Conservation (phyloP, 2,888 invertebrate species). For the Cetonia aurata region DNA sequence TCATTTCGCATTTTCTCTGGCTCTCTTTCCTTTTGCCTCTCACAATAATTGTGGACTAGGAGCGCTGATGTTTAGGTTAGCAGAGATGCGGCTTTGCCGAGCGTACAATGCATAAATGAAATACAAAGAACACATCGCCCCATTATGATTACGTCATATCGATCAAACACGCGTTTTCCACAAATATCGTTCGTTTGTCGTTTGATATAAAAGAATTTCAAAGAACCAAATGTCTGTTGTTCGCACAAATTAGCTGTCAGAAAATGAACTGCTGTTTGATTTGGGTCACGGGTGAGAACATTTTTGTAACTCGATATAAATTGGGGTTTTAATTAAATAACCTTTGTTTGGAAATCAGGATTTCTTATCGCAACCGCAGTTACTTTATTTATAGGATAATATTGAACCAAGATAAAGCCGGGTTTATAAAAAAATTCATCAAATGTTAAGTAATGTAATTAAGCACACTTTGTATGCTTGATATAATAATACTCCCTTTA, state of each 20-base stretch:
- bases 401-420: no score
- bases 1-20: slow-evolving; percentile 38
- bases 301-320: background rate
- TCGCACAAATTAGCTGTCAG: slow-evolving; percentile 15
- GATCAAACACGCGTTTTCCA: background rate
- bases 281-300: background rate
- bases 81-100: background rate
- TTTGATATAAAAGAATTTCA: slow-evolving; percentile 7
- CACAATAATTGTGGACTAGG: background rate
- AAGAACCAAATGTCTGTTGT: slow-evolving; percentile 2
- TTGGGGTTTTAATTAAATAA: background rate
- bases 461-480: no score
- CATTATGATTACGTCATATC: slow-evolving; percentile 16
- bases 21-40: background rate
- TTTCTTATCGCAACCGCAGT: no score
- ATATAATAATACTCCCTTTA: no score
- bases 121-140: slow-evolving; percentile 6
- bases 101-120: background rate
- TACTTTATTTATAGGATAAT: no score
- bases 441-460: no score
- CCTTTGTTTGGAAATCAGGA: no score
- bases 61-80: background rate
- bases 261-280: background rate
- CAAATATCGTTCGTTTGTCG: slow-evolving; percentile 7
- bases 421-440: no score